Base-by-base conservation (phyloP, 2,888 invertebrate species). In the Adela reaumurella region DNA sequence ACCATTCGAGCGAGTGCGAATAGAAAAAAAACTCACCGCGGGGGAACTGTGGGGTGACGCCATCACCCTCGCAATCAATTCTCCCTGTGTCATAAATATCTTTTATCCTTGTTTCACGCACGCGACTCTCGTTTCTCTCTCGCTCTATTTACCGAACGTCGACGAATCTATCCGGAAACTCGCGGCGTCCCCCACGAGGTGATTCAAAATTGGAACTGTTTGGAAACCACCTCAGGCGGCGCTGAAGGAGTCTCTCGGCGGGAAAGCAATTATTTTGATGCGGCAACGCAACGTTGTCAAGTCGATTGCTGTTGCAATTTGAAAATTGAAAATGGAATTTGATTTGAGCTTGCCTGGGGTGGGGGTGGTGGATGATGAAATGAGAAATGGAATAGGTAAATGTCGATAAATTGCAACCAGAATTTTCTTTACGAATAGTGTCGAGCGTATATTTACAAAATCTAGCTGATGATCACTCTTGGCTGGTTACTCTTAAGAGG, bases 41-140 rank as follows among this genome's bases (percentile, higher is more conserved):
- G 35, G 35, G 35, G 35, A 4, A 8, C n/a, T 62, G 56, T 55
- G 55, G 59, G 62, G 68, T 74, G 74, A 74, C 65, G 70, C 64
- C 58, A n/a, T 62, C 71, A 74, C 77, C 76, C 76, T 68, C 60
- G 62, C 66, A 70, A 73, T 74, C 74, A 74, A 72, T 74, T 66
- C 64, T 62, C 65, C 59, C 74, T 74, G 68, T 63, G 65, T 66
- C 68, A 67, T 64, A 61, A 64, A 60, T 55, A 60, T 57, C 11
- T 14, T 14, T 55, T 50, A 19, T 74, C 70, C 53, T 58, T 49
- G 56, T 70, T 63, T 57, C 53, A 58, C 62, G 35, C 45, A 14
- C n/a, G 2, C 2, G 2, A 43, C 14, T 17, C 2, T 4, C 14
- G 42, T 56, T 55, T 47, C 55, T 47, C 19, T 70, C 68, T 56